Evolutionary conservation across 2,888 invertebrate genomes (phyloP).

Genomic region (Caenorhabditis sp.): DNA sequence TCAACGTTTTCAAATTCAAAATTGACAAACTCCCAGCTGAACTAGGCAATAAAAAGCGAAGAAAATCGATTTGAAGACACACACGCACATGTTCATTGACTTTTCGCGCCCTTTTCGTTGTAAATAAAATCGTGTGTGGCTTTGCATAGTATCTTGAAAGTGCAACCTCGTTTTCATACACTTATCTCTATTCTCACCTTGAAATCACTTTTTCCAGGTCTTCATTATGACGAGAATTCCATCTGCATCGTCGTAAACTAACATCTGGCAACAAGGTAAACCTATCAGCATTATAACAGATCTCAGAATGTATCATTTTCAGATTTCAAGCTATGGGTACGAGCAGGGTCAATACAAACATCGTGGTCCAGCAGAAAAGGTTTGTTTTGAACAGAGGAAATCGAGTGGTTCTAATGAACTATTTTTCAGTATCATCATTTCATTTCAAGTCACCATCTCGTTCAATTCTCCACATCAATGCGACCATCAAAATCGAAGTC

Average conservation of each 20-base stretch:
- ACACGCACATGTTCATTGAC: not conserved
- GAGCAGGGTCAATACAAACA: not conserved
- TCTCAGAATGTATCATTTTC: too few species aligned
- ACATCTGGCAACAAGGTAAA: not conserved
- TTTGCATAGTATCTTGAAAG: too few species aligned
- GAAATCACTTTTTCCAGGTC: not conserved
- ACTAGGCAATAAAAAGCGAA: not conserved
- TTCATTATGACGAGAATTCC: not conserved
- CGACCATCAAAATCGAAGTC: not conserved
- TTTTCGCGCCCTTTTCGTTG: not conserved
- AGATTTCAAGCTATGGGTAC: not conserved
- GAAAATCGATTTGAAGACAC: not conserved
- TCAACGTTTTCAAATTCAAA: not conserved
- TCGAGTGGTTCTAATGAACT: not conserved
- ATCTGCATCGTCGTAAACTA: not conserved
- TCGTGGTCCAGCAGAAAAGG: not conserved
- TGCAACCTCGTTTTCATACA: too few species aligned
- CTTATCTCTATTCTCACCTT: too few species aligned
- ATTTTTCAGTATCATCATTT: not conserved
- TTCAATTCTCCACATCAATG: too few species aligned
- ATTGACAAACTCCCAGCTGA: not conserved
- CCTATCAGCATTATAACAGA: not conserved
- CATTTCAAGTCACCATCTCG: not conserved
- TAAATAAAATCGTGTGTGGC: not conserved
- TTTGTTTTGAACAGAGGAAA: not conserved